A percentile compares a stretch with the other conserved stretches of the same genome.
phyloP scores from a whole-genome alignment of 2,797 vertebrate species.

The Allobates femoralis region DNA sequence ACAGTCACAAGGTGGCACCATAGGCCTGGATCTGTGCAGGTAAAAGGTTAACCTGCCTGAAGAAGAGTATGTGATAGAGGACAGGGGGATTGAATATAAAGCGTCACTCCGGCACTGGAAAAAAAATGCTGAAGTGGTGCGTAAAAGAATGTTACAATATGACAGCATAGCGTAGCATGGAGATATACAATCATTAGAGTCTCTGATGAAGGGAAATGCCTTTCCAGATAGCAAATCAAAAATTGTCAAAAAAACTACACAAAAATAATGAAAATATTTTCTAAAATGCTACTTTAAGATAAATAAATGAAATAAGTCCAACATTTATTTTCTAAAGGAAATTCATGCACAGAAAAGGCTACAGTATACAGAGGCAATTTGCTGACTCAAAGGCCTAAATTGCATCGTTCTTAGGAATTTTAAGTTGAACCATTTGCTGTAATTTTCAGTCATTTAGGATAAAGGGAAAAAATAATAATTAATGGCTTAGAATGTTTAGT shows the following conservation, averaged over 20 bases:
- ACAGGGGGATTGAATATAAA: too few species aligned
- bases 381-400: neutral
- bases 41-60: too few species aligned
- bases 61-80: too few species aligned
- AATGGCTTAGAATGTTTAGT: slow-evolving; percentile 16
- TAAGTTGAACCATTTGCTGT: slow-evolving; percentile 39
- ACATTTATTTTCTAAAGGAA: slow-evolving; percentile 48
- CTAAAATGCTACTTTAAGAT: slow-evolving; percentile 29
- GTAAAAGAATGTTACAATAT: neutral
- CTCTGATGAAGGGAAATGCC: neutral
- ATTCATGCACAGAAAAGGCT: slow-evolving; percentile 10
- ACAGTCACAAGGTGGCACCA: too few species aligned
- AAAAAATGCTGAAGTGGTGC: too few species aligned
- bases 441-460: slow-evolving; percentile 27
- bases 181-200: neutral
- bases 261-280: slow-evolving; percentile 40
- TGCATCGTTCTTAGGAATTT: slow-evolving; percentile 35
- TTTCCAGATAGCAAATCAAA: neutral
- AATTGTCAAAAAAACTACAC: neutral
- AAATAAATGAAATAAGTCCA: neutral
- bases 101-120: too few species aligned
- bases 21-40: too few species aligned
- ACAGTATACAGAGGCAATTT: slow-evolving; percentile 2
- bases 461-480: slow-evolving; percentile 32
- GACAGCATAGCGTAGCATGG: neutral